These are phyloP conservation scores for Ceratotherium simum DNA, from an alignment of 2,113 vertebrate genomes.

Conservation along the genomic window DNA sequence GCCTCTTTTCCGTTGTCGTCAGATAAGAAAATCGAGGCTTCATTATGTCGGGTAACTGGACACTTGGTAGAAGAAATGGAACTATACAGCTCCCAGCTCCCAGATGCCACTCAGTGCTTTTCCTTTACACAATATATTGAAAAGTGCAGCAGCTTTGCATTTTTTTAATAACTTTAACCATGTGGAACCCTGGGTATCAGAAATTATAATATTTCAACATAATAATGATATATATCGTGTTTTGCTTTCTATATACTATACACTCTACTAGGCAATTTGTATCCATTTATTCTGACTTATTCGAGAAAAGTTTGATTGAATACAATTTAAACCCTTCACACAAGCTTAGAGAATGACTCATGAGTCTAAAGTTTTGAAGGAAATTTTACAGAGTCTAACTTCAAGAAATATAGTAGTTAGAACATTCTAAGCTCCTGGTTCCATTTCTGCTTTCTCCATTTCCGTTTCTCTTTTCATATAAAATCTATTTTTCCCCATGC, in stretches of 20 bases:
- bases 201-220: neutral
- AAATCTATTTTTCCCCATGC: neutral
- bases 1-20: neutral
- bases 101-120: neutral
- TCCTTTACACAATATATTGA: neutral
- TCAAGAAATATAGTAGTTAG: neutral
- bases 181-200: neutral
- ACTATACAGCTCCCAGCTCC: neutral
- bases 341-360: constrained; percentile 10
- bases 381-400: neutral
- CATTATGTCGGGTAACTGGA: neutral
- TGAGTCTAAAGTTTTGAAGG: neutral
- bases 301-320: constrained; percentile 4
- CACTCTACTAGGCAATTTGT: neutral
- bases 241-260: neutral
- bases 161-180: neutral
- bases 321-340: neutral
- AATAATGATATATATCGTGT: neutral
- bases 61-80: neutral
- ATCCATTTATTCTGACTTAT: neutral
- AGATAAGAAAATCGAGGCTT: neutral
- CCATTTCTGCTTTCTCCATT: neutral
- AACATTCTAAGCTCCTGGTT: neutral
- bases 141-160: neutral
- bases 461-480: neutral